phyloP scores from a whole-genome alignment of 1,140 invertebrate genomes.

The Procambarus virginalis region DNA sequence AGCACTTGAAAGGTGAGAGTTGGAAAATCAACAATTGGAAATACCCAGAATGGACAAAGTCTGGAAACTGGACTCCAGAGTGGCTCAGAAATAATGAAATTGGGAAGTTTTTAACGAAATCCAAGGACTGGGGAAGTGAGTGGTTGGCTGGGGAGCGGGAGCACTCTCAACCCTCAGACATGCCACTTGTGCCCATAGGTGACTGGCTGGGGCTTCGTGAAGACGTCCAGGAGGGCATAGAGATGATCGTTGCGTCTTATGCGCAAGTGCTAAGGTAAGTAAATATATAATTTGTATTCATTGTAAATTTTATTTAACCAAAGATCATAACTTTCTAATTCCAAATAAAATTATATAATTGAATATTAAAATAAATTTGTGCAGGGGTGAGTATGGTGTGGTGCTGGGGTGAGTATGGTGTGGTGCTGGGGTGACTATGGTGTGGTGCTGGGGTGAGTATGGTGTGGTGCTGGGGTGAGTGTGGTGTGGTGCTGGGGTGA shows the following conservation, averaged over 20 bases:
- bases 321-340: too few species aligned
- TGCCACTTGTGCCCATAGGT: slow-evolving; percentile 16
- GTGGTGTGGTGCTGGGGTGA: too few species aligned
- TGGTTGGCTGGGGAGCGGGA: slow-evolving; percentile 31
- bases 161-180: not conserved
- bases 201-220: slow-evolving; percentile 36
- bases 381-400: too few species aligned
- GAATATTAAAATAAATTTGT: too few species aligned
- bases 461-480: too few species aligned
- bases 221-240: slow-evolving; percentile 16
- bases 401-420: too few species aligned
- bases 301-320: too few species aligned
- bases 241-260: not conserved
- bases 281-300: not conserved
- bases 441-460: too few species aligned
- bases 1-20: slow-evolving; percentile 6
- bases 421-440: too few species aligned
- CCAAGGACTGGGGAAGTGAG: slow-evolving; percentile 29
- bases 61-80: slow-evolving; percentile 27
- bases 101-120: not conserved
- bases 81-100: slow-evolving; percentile 22
- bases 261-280: not conserved
- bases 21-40: slow-evolving; percentile 29
- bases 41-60: slow-evolving; percentile 19
- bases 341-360: too few species aligned